These are phyloP conservation scores for Drosophila acutilabella DNA, from an alignment of 2,888 invertebrate species.

Conservation along the genomic window DNA sequence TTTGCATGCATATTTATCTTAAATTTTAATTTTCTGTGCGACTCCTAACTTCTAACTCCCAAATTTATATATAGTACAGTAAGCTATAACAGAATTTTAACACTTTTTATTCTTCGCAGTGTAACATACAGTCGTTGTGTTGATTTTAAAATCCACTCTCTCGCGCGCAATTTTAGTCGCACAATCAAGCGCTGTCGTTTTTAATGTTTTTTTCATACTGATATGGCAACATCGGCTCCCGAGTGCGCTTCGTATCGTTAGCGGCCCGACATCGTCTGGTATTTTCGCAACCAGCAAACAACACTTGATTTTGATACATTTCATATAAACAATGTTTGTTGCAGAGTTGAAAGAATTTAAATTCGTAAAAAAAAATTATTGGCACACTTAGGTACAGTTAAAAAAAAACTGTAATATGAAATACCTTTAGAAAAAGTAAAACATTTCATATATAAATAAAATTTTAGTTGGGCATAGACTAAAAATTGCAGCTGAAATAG, in stretches of 20 bases:
- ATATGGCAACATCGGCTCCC: background rate
- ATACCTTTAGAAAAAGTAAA: too few relatives aligned
- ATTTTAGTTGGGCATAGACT: too few relatives aligned
- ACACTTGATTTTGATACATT: background rate
- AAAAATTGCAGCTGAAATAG: too few relatives aligned
- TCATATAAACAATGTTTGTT: background rate
- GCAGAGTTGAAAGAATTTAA: background rate
- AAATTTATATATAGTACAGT: too few relatives aligned
- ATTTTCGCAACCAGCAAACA: background rate
- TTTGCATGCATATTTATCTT: too few relatives aligned
- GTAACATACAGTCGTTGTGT: conserved; percentile 1
- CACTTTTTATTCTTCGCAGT: background rate
- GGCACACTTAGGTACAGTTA: background rate
- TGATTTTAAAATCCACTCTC: background rate
- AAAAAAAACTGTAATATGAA: too few relatives aligned
- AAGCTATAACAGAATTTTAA: too few relatives aligned
- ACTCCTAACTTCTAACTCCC: too few relatives aligned
- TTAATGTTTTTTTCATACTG: background rate
- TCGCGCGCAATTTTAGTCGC: background rate
- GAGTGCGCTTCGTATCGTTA: background rate
- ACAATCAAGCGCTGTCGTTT: background rate
- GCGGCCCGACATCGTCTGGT: background rate
- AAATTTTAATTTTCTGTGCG: too few relatives aligned
- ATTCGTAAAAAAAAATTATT: too few relatives aligned
- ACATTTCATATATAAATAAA: too few relatives aligned